Percentiles rank a stretch among this genome's conserved stretches.
Conservation (phyloP, 2,797 vertebrate genomes). For the Antennarius maculatus region DNA sequence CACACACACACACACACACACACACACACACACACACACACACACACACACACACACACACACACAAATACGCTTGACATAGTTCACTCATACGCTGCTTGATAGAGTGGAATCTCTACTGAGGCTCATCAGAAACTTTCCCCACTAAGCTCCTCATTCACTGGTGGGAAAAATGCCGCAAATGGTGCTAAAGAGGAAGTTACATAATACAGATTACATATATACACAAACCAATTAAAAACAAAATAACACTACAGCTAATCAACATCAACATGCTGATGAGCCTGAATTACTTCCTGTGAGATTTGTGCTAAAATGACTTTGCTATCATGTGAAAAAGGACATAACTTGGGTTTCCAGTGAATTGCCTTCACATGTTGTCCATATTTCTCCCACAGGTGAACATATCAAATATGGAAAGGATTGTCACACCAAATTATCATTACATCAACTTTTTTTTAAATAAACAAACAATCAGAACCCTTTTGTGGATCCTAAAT, state of each 20-base stretch:
- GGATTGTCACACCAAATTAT: too few species aligned
- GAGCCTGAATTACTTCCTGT: too few species aligned
- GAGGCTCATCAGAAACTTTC: neutral
- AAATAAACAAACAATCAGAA: too few species aligned
- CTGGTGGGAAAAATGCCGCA: neutral
- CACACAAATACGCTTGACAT: neutral
- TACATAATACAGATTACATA: neutral
- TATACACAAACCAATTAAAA: neutral
- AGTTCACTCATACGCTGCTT: too few species aligned
- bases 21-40: neutral
- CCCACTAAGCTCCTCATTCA: neutral
- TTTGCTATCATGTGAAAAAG: neutral
- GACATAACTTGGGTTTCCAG: neutral
- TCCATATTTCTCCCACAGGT: too few species aligned
- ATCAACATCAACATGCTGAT: too few species aligned
- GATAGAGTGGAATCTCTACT: too few species aligned
- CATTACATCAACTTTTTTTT: too few species aligned
- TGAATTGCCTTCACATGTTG: neutral
- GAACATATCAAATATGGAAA: too few species aligned
- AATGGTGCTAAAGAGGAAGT: neutral
- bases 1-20: neutral
- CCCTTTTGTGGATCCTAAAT: too few species aligned
- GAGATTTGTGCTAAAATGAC: too few species aligned
- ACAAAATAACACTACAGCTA: too few species aligned
- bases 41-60: constrained; percentile 9